phyloP scores from a whole-genome alignment of 2,888 invertebrate genomes.

The Tromatobia lineatoria region DNA sequence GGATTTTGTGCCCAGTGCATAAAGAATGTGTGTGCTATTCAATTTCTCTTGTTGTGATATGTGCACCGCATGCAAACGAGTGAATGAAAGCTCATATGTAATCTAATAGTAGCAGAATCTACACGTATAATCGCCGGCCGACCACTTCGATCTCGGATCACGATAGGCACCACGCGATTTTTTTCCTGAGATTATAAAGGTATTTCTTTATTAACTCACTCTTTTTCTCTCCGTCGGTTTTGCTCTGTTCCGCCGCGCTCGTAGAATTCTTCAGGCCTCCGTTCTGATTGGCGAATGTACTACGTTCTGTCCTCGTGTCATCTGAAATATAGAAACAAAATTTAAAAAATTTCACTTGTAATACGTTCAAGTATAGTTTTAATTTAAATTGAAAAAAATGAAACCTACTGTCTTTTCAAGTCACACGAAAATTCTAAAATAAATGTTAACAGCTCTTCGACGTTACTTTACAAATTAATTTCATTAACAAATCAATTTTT shows the following conservation, averaged over 20 bases:
- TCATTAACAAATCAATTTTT: no score
- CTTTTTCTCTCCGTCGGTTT: conserved; percentile 65
- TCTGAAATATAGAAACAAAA: conserved; percentile 76
- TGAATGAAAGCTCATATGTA: conserved; percentile 56
- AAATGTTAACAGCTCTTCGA: not conserved
- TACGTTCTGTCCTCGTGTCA: conserved; percentile 79
- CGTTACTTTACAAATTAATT: no score
- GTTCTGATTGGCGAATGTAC: conserved; percentile 78
- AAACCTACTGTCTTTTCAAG: not conserved
- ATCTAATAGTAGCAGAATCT: conserved; percentile 16
- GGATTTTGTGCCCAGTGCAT: conserved; percentile 35
- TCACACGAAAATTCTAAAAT: conserved; percentile 6
- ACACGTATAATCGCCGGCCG: conserved; percentile 50
- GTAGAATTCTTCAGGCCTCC: conserved; percentile 76
- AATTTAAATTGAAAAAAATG: not conserved
- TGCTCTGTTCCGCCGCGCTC: conserved; percentile 56
- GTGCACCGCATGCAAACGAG: conserved; percentile 63
- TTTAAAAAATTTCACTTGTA: conserved; percentile 31
- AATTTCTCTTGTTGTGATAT: conserved; percentile 41
- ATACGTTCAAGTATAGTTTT: conserved; percentile 26
- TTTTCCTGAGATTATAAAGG: not conserved
- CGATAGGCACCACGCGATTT: not conserved
- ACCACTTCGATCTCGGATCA: conserved; percentile 59
- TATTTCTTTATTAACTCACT: conserved; percentile 66
- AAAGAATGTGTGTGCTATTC: conserved; percentile 45